These are phyloP conservation scores for Pangasius mekongensis DNA, from an alignment of 2,797 vertebrate genomes.

Conservation along the genomic window DNA sequence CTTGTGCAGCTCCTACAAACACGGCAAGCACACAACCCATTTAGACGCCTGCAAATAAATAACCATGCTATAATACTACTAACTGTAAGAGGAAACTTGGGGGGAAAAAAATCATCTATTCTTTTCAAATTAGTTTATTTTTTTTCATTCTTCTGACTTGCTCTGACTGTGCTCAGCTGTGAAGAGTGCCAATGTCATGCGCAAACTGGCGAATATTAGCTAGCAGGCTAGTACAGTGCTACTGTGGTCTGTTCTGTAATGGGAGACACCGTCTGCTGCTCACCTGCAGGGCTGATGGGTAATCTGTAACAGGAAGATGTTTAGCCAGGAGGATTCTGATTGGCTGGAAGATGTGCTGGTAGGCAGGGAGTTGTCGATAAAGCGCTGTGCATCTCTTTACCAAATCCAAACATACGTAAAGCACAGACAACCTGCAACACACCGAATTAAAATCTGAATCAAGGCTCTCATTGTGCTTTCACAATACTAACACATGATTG, in stretches of 20 bases:
- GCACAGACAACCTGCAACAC: constrained; percentile 80
- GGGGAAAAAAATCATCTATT: not conserved
- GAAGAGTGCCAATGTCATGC: not conserved
- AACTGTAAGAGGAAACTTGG: not conserved
- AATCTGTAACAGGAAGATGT: constrained; percentile 67
- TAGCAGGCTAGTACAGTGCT: not conserved
- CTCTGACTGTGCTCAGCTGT: not conserved
- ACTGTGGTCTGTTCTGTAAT: not conserved
- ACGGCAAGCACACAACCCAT: not conserved
- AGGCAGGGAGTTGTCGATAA: constrained; percentile 80
- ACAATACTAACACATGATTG: too few species aligned
- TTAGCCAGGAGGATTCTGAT: constrained; percentile 77
- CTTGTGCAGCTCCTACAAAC: constrained; percentile 76
- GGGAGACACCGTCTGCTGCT: not conserved
- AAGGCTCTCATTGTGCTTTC: not conserved
- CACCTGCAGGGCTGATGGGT: constrained; percentile 83
- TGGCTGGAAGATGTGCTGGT: constrained; percentile 78
- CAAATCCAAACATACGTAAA: constrained; percentile 84
- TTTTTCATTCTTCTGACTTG: not conserved
- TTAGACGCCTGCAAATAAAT: not conserved
- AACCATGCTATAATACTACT: not conserved
- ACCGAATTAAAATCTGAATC: constrained; percentile 29
- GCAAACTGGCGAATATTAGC: not conserved
- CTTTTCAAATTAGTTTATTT: not conserved
- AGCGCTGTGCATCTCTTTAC: constrained; percentile 77